These are phyloP conservation scores for Pelochelys cantorii DNA, from an alignment of 2,797 vertebrate genomes.

Conservation along the genomic window DNA sequence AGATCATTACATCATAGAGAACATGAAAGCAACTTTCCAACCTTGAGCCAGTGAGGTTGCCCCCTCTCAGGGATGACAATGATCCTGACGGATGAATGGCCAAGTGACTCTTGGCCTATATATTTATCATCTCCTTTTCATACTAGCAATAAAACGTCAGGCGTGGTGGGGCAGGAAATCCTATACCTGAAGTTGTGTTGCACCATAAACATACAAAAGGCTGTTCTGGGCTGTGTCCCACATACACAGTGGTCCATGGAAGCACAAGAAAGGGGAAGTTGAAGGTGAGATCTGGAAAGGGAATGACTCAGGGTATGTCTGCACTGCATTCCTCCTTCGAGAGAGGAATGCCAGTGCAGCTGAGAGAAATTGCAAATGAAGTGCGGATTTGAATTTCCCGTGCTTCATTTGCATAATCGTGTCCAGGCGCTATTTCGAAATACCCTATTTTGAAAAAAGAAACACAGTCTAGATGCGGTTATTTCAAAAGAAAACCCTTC, in stretches of 20 bases:
- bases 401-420: too few species aligned
- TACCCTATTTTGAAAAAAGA: too few species aligned
- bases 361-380: too few species aligned
- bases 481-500: too few species aligned
- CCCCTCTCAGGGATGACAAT: not conserved
- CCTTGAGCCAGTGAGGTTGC: not conserved
- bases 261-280: not conserved
- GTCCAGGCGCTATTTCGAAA: too few species aligned
- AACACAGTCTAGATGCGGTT: too few species aligned
- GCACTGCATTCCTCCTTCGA: too few species aligned
- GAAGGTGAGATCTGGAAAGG: not conserved
- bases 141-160: not conserved
- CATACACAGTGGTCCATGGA: not conserved
- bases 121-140: not conserved
- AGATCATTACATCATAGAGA: not conserved
- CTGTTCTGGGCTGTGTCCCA: not conserved
- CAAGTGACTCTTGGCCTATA: not conserved
- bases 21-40: not conserved
- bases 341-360: too few species aligned
- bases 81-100: not conserved
- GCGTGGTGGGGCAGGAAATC: not conserved
- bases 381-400: too few species aligned
- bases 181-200: not conserved
- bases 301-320: not conserved
- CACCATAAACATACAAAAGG: not conserved